A percentile compares a stretch with the other conserved stretches of the same genome.
phyloP scores from a whole-genome alignment of 2,113 vertebrate genomes.

The Eretmochelys imbricata region DNA sequence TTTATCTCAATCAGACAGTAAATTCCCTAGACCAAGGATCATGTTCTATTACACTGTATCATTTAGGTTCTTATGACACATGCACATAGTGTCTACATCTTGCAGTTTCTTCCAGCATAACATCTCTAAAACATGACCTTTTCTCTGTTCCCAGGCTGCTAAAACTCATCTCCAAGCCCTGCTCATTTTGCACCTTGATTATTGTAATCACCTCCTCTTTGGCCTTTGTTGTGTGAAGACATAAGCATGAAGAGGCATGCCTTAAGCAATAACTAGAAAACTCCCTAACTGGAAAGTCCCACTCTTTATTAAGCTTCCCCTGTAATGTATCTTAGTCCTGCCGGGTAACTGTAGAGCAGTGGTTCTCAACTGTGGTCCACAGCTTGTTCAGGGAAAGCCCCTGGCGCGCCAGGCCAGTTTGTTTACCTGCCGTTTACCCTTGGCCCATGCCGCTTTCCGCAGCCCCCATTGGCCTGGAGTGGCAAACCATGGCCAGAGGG shows the following conservation, averaged over 20 bases:
- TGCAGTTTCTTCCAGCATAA: not conserved
- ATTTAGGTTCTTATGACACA: not conserved
- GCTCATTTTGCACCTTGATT: not conserved
- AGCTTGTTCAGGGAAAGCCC: too few species aligned
- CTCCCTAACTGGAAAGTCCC: not conserved
- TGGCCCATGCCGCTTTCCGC: too few species aligned
- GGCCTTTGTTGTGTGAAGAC: not conserved
- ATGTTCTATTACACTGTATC: accelerated
- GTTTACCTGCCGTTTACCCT: too few species aligned
- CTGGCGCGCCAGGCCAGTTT: too few species aligned
- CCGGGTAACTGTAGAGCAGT: not conserved
- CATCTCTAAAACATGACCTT: not conserved
- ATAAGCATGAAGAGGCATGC: not conserved
- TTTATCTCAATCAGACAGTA: not conserved
- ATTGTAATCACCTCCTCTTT: not conserved
- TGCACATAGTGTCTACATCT: not conserved
- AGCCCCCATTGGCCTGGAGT: too few species aligned
- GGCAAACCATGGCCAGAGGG: too few species aligned
- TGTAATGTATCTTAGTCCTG: not conserved
- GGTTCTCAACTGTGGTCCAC: too few species aligned
- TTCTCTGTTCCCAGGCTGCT: not conserved
- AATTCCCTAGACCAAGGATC: not conserved
- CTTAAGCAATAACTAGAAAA: not conserved
- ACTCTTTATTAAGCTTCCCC: not conserved
- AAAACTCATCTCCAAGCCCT: not conserved